phyloP scores from a whole-genome alignment of 2,888 invertebrate genomes.

The Hydroisotoma schaefferi region DNA sequence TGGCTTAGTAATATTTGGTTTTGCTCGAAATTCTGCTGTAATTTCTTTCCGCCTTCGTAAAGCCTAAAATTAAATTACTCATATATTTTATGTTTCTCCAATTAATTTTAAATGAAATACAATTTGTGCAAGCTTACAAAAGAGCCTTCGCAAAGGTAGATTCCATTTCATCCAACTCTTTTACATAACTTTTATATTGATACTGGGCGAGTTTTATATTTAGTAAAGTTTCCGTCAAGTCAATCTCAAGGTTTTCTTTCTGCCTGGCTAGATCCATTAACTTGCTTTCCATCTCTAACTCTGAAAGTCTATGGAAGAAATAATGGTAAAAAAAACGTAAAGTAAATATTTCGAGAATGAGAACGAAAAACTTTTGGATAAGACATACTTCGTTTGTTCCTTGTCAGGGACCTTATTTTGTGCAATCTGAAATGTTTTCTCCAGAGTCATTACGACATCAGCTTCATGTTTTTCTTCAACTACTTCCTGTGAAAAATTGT shows the following conservation, averaged over 20 bases:
- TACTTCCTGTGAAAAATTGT: too few species aligned
- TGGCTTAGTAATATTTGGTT: background rate
- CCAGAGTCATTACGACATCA: too few species aligned
- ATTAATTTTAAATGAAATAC: background rate
- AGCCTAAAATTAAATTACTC: background rate
- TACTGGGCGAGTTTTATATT: background rate
- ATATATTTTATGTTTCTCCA: background rate
- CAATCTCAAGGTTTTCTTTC: background rate
- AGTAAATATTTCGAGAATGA: too few species aligned
- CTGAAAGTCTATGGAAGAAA: too few species aligned
- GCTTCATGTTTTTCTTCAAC: too few species aligned
- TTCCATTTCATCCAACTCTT: conserved; percentile 4
- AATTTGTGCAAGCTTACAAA: background rate
- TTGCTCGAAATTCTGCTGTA: background rate
- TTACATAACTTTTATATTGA: background rate
- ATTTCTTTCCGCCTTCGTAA: conserved; percentile 7
- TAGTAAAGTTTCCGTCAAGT: background rate
- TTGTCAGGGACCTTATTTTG: too few species aligned
- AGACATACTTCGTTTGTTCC: too few species aligned
- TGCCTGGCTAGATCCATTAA: background rate
- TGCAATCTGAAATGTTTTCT: too few species aligned
- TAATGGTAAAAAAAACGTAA: too few species aligned
- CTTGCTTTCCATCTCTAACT: too few species aligned
- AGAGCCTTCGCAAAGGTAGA: background rate
- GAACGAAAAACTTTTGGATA: too few species aligned